phyloP scores from a whole-genome alignment of 2,888 invertebrate genomes.

The Cinara cedri region DNA sequence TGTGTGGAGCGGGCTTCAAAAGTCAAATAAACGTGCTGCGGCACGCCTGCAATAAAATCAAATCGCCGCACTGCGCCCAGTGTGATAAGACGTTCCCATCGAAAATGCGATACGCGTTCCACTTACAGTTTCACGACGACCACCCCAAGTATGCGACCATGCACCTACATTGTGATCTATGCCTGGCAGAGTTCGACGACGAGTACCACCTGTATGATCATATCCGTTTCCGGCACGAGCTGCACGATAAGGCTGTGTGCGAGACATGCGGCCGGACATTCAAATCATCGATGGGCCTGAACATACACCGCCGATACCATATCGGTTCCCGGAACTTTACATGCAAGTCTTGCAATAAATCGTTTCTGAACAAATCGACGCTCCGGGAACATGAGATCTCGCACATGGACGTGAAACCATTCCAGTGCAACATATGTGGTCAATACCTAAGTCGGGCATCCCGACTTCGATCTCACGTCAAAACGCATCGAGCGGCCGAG shows the following conservation, averaged over 20 bases:
- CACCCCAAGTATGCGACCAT: conserved; percentile 57
- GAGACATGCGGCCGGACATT: conserved; percentile 59
- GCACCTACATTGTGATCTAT: conserved; percentile 61
- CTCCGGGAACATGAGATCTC: conserved; percentile 67
- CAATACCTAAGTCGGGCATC: conserved; percentile 67
- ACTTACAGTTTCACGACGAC: conserved; percentile 64
- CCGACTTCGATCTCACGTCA: conserved; percentile 66
- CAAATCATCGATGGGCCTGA: conserved; percentile 61
- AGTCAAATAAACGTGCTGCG: conserved; percentile 58
- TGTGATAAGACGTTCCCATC: conserved; percentile 66
- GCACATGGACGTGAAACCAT: conserved; percentile 67
- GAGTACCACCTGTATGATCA: conserved; percentile 67
- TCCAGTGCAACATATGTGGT: conserved; percentile 68
- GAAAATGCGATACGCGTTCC: conserved; percentile 67
- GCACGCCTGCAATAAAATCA: conserved; percentile 58
- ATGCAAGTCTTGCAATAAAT: conserved; percentile 66
- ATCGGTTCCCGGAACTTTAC: conserved; percentile 66
- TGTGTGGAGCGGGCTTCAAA: conserved; percentile 58
- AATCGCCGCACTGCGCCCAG: conserved; percentile 56
- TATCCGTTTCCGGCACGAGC: conserved; percentile 61
- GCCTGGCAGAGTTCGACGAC: conserved; percentile 62
- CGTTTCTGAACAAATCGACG: conserved; percentile 67
- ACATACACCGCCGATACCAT: conserved; percentile 66
- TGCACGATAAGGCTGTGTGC: conserved; percentile 58
- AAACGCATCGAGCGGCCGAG: conserved; percentile 65